These are phyloP conservation scores for Drosophila tani DNA, from an alignment of 1,140 invertebrate species.

Conservation along the genomic window DNA sequence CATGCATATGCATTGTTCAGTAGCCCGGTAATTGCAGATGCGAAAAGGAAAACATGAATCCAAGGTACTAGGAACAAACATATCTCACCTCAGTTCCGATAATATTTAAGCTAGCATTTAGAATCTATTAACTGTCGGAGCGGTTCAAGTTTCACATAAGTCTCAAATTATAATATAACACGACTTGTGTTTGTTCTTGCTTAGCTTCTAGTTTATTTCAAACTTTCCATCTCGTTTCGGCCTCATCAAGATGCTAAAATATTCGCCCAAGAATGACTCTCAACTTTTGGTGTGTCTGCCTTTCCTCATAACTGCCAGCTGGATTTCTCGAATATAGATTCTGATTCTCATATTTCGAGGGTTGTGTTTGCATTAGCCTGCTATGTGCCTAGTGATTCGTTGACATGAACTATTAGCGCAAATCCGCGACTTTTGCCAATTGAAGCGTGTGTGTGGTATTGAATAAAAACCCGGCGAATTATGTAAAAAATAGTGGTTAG, in stretches of 20 bases:
- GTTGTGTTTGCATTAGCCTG: constrained; percentile 31
- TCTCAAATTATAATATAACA: constrained; percentile 6
- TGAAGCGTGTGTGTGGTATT: constrained; percentile 24
- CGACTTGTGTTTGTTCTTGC: constrained; percentile 21
- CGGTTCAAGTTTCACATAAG: constrained; percentile 1
- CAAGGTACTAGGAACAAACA: constrained; percentile 9
- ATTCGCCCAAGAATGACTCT: constrained; percentile 37
- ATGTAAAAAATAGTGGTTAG: constrained; percentile 46
- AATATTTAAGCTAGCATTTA: constrained; percentile 49
- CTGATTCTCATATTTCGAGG: constrained; percentile 26
- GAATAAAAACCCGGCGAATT: constrained; percentile 33
- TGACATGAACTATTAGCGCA: constrained; percentile 86
- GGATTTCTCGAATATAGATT: constrained; percentile 2
- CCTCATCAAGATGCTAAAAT: constrained; percentile 57
- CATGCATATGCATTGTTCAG: not conserved
- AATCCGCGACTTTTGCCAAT: constrained; percentile 72
- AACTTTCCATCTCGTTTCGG: constrained; percentile 43
- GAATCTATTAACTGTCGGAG: constrained; percentile 15
- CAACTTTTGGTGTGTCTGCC: constrained; percentile 3
- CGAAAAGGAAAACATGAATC: constrained; percentile 5
- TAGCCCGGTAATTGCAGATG: constrained; percentile 18
- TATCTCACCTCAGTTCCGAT: constrained; percentile 12
- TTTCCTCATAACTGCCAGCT: constrained; percentile 16
- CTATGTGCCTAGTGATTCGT: constrained; percentile 60
- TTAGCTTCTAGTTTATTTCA: constrained; percentile 18